A percentile compares a stretch with the other conserved stretches of the same genome.
Evolutionary conservation across 1,140 invertebrate species (phyloP).

Genomic region (Drosophila kohkoa): DNA sequence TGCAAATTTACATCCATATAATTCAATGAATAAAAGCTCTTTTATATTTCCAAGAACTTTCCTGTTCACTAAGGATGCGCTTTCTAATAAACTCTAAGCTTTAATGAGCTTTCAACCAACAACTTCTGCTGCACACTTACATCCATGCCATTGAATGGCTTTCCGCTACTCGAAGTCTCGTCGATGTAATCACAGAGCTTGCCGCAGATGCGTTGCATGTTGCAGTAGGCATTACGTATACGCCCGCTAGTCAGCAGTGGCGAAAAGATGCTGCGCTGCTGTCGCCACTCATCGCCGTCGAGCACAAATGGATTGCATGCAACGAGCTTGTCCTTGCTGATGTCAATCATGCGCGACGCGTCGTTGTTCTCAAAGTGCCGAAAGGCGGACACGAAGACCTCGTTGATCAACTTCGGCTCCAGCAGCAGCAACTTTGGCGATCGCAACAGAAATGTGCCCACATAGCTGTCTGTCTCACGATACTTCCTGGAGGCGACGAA

Average conservation of each 20-base stretch:
- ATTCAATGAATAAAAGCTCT: too few species aligned
- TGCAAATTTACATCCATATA: too few species aligned
- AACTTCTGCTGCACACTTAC: slow-evolving; percentile 38
- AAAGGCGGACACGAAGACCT: slow-evolving; percentile 86
- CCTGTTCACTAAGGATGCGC: too few species aligned
- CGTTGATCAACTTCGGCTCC: slow-evolving; percentile 86
- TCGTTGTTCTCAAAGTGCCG: slow-evolving; percentile 84
- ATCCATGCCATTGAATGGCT: slow-evolving; percentile 57
- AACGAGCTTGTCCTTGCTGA: slow-evolving; percentile 83
- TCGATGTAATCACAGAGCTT: slow-evolving; percentile 59
- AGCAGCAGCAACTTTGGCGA: slow-evolving; percentile 85
- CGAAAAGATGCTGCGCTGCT: slow-evolving; percentile 85
- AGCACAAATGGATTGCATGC: slow-evolving; percentile 85
- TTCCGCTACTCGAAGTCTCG: not conserved
- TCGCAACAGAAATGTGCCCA: slow-evolving; percentile 84
- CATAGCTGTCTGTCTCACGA: slow-evolving; percentile 62
- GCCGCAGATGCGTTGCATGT: slow-evolving; percentile 63
- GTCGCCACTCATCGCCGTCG: slow-evolving; percentile 86
- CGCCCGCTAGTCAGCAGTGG: slow-evolving; percentile 86
- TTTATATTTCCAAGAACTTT: too few species aligned
- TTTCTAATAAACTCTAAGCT: too few species aligned
- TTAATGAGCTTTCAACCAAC: too few species aligned
- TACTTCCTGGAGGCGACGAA: slow-evolving; percentile 40
- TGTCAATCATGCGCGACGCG: slow-evolving; percentile 75
- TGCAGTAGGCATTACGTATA: slow-evolving; percentile 65